A percentile compares a stretch with the other conserved stretches of the same genome.
phyloP scores from a whole-genome alignment of 2,797 vertebrate species.

The Carcharodon carcharias region DNA sequence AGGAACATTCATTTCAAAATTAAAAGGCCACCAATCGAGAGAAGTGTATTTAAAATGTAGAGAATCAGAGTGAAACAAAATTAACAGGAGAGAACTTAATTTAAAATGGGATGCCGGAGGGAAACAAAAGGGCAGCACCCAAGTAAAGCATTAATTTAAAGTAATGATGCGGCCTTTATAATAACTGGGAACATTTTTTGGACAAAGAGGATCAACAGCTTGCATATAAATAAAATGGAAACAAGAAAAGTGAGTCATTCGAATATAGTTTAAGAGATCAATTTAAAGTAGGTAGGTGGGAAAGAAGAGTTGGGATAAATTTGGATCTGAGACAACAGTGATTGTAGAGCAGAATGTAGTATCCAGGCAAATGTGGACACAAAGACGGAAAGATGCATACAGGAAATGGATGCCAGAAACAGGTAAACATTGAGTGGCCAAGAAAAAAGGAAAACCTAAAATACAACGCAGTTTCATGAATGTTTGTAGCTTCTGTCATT shows the following conservation, averaged over 20 bases:
- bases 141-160: conserved; percentile 12
- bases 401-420: too few species aligned
- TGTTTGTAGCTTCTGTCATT: too few species aligned
- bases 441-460: too few species aligned
- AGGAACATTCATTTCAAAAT: not conserved
- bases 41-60: not conserved
- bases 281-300: not conserved
- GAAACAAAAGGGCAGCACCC: not conserved
- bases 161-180: not conserved
- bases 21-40: not conserved
- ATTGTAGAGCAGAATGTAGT: too few species aligned
- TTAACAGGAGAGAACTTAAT: not conserved
- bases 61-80: not conserved
- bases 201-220: not conserved
- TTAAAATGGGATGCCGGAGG: not conserved
- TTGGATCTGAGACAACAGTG: too few species aligned
- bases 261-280: not conserved
- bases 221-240: not conserved
- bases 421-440: too few species aligned
- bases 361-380: too few species aligned
- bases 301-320: not conserved
- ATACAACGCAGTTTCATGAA: too few species aligned
- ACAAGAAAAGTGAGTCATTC: not conserved
- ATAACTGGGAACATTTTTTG: not conserved
- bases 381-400: too few species aligned